Base-by-base conservation (phyloP, 1,140 invertebrate genomes). In the Platyscapa corneri region DNA sequence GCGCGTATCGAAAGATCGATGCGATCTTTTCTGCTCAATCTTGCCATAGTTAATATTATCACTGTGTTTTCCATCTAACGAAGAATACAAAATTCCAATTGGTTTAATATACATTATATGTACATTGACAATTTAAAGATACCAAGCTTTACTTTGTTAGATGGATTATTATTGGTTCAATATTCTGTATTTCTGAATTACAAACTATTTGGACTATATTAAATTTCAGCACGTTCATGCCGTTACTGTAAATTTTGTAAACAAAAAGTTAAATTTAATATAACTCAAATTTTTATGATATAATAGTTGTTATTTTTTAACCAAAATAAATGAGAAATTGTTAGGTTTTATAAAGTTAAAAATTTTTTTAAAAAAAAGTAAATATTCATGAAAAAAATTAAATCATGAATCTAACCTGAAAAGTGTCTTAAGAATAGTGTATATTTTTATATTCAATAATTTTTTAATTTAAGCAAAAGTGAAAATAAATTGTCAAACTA, bases 401-500 rank as follows among this genome's bases (percentile, higher is more conserved):
- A 78, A 67, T 16, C 10, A 83, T 53, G 27, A 23, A 23, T 27
- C 23, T 85, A 85, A 85, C 84, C 84, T 85, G 56, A 74, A 84
- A 85, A 64, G 53, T 81, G 46, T 81, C 64, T 60, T 49, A 67
- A 56, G 34, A 42, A 8, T 46, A 6, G 42, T 56, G 30, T 77
- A 12, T n/a, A n/a, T n/a, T n/a, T n/a, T n/a, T 39, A 72, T 34
- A 42, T 67, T 39, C 0, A n/a, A 37, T 72, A 27, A 32, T 32
- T 74, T 56, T 72, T 56, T 34, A 53, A 56, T 82, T 18, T 70
- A 70, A 39, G 6, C 5, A 72, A 72, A 16, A 39, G 18, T 32
- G 14, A 39, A 39, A 72, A 72, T 53, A 46, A 1, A 56, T 53
- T 20, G 1, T 20, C 8, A 49, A 67, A 30, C 64, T 42, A 76